Evolutionary conservation across 2,888 invertebrate species (phyloP), one percentile per base, ranked within the genome.

Genomic region (Globia sparganii): DNA sequence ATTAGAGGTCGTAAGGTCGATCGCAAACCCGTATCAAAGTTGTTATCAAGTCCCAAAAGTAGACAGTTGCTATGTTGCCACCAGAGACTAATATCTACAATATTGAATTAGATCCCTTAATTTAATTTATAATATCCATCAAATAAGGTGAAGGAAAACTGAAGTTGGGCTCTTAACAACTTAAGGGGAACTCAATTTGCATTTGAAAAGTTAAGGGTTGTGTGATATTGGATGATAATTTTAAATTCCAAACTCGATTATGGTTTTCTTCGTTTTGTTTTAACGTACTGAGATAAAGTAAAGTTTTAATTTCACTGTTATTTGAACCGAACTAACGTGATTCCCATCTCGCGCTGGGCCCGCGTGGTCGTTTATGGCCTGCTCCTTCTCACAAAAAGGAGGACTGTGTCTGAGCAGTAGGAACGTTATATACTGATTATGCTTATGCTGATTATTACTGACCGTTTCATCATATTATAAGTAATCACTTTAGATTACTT

Each of bases 121-220:
- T 81, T 85, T 43, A 83, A 84, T 84, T 84, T 78, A 78, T 83
- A 72, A 86, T 86, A 80, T 71, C 75, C 70, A 87, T 87, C 72
- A 75, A 84, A 87, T 80, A 87, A 87, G 80, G 87, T 84, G 31
- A 79, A 79, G 80, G 80, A 79, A 72, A 72, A 64, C 81, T 59
- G 34, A 84, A 87, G 85, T 87, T 84, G 40, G 75, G 85, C 85
- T 72, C 85, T 64, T 83, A 84, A 84, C 79, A 83, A 83, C 73
- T 83, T 86, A 70, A 65, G 71, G 46, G 69, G 25, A 84, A 84
- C 64, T 87, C 81, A 80, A 80, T 84, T 84, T 73, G 84, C 87
- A 87, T 84, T 87, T 72, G 61, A 62, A 75, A 87, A 80, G 75
- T 80, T 79, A 80, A 73, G 72, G 71, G 72, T 75, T 80, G 69